Conservation (phyloP, 1,140 invertebrate genomes). For the Aphidius ervi region DNA sequence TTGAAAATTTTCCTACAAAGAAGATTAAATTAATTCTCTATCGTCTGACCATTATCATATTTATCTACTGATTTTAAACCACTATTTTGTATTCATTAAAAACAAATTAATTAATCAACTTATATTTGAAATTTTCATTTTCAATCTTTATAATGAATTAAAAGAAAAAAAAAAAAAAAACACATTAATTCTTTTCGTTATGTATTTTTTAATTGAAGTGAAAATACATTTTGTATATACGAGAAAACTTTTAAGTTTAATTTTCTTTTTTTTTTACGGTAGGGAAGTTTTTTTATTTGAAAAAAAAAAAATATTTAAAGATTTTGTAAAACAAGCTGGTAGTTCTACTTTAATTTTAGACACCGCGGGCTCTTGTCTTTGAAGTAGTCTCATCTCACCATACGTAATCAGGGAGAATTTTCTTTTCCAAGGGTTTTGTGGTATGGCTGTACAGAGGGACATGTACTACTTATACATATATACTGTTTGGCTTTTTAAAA, state of each 20-base stretch:
- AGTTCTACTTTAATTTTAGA: conserved; percentile 12
- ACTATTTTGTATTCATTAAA: no score
- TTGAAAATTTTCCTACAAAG: no score
- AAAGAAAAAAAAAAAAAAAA: no score
- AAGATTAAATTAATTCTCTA: no score
- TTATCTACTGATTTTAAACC: no score
- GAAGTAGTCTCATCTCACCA: conserved; percentile 11
- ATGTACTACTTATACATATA: conserved; percentile 3
- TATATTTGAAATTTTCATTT: no score
- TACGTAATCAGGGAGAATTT: neutral
- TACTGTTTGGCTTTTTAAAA: conserved; percentile 2
- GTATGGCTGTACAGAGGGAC: neutral
- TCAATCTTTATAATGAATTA: no score
- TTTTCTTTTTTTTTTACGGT: neutral
- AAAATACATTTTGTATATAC: neutral
- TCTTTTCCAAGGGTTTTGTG: neutral
- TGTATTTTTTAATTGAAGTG: neutral
- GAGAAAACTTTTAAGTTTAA: neutral
- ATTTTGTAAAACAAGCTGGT: neutral
- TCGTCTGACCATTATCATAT: no score
- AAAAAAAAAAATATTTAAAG: neutral
- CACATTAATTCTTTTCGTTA: neutral
- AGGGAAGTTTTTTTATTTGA: neutral
- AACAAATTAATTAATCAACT: no score
- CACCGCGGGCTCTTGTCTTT: conserved; percentile 7